Percentiles rank a stretch among this genome's conserved stretches.
These are phyloP conservation scores for Machimus rusticus DNA, from an alignment of 2,888 invertebrate genomes.

Conservation along the genomic window DNA sequence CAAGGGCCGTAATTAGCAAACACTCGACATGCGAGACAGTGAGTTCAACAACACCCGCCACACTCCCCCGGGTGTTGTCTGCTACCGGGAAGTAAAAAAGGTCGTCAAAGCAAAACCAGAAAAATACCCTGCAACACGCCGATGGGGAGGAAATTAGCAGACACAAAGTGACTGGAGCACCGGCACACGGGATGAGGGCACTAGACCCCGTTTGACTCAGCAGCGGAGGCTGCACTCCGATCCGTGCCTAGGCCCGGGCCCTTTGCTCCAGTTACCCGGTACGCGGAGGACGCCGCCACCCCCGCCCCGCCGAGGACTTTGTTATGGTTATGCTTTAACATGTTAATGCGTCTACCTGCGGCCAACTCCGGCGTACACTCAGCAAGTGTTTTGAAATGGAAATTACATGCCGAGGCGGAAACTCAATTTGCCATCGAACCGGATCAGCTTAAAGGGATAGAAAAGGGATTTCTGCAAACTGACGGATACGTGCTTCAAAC, in stretches of 20 bases:
- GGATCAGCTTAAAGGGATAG: neutral
- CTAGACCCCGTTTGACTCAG: neutral
- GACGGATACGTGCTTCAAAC: neutral
- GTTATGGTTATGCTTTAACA: neutral
- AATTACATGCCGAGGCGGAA: neutral
- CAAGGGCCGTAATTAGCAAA: constrained; percentile 22
- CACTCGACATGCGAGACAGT: neutral
- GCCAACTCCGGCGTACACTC: neutral
- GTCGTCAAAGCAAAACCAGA: neutral
- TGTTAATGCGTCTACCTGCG: constrained; percentile 6
- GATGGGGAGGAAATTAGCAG: constrained; percentile 19
- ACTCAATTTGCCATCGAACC: neutral
- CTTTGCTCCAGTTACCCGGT: neutral
- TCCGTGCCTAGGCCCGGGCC: neutral
- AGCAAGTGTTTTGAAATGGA: neutral
- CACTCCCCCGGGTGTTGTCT: neutral
- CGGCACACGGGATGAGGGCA: constrained; percentile 9
- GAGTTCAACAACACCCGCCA: constrained; percentile 4
- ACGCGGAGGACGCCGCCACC: neutral
- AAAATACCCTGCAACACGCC: neutral
- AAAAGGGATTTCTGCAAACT: neutral
- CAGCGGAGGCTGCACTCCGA: neutral
- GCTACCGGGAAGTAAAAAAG: neutral
- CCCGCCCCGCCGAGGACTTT: neutral
- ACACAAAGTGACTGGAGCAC: constrained; percentile 14